phyloP scores from a whole-genome alignment of 2,888 invertebrate genomes.

The Hirtodrosophila histrioides region DNA sequence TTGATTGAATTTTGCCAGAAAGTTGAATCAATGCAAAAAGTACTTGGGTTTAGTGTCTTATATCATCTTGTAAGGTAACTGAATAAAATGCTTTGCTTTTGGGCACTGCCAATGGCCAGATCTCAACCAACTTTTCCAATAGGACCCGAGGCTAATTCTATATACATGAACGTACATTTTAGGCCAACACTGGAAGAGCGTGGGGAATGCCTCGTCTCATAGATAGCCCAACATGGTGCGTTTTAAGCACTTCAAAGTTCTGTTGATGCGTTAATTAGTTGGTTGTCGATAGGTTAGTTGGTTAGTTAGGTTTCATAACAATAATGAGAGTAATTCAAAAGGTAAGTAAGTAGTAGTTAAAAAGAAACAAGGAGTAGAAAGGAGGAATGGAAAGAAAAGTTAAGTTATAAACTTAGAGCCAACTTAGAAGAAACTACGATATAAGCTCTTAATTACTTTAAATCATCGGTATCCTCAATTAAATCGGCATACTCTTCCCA shows the following conservation, averaged over 20 bases:
- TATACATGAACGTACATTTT: constrained; percentile 33
- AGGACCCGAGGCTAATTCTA: constrained; percentile 51
- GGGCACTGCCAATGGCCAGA: constrained; percentile 27
- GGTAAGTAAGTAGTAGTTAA: constrained; percentile 25
- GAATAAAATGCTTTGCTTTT: constrained; percentile 52
- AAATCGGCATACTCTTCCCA: constrained; percentile 85
- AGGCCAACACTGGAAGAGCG: constrained; percentile 68
- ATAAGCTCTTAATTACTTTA: constrained; percentile 85
- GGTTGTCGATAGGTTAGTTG: constrained; percentile 24
- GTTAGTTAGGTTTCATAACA: constrained; percentile 16
- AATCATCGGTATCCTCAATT: constrained; percentile 85
- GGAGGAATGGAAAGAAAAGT: constrained; percentile 69
- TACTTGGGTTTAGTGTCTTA: constrained; percentile 74
- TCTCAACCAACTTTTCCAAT: constrained; percentile 77
- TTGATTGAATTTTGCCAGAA: constrained; percentile 39
- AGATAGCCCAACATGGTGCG: constrained; percentile 83
- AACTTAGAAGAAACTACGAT: constrained; percentile 85
- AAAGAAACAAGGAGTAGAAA: constrained; percentile 70
- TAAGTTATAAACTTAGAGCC: constrained; percentile 81
- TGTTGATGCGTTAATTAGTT: constrained; percentile 52
- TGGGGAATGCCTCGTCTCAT: constrained; percentile 72
- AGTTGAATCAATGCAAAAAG: constrained; percentile 43
- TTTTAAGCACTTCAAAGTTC: constrained; percentile 83
- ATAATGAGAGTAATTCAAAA: constrained; percentile 35
- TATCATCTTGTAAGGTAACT: constrained; percentile 76